Conservation (phyloP, 2,888 invertebrate species). For the Mactromeris polynyma region DNA sequence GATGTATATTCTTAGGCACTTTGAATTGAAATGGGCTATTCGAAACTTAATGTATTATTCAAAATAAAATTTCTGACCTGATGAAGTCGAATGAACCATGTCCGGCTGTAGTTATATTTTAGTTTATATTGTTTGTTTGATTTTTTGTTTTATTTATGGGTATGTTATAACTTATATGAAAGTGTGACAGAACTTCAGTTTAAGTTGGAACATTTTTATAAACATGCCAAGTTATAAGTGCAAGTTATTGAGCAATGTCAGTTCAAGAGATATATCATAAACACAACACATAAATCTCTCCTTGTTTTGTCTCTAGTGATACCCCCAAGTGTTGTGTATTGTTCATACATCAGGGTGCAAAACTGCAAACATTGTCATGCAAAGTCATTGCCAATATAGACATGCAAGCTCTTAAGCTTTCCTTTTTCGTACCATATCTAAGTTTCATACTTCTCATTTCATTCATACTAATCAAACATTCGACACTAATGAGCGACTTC, state of each 20-base stretch:
- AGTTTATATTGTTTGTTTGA: background rate
- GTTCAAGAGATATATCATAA: background rate
- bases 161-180: background rate
- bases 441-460: background rate
- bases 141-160: background rate
- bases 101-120: too few relatives aligned
- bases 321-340: background rate
- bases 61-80: too few relatives aligned
- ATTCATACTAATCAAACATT: background rate
- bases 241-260: background rate
- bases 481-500: background rate
- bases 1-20: too few relatives aligned
- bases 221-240: background rate
- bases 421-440: background rate
- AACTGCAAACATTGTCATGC: background rate
- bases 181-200: background rate
- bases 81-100: too few relatives aligned
- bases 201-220: background rate
- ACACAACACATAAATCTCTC: background rate
- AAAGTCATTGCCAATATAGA: background rate
- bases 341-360: background rate
- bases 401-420: background rate
- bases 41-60: too few relatives aligned
- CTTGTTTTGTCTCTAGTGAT: background rate
- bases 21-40: too few relatives aligned